phyloP scores from a whole-genome alignment of 2,888 invertebrate species.

The Dioctria rufipes region DNA sequence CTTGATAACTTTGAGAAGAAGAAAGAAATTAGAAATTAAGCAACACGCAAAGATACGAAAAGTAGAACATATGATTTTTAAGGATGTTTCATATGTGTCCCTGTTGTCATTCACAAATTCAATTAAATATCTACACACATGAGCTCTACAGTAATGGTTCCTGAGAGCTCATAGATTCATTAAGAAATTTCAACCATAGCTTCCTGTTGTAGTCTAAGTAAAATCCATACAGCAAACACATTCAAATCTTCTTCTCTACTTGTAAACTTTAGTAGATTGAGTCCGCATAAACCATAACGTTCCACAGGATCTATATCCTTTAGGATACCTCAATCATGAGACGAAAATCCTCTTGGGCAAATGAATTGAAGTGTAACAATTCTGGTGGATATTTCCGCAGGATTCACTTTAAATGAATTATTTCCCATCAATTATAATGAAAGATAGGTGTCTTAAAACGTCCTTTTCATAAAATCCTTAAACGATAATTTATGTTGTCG shows the following conservation, averaged over 20 bases:
- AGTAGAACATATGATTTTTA: no score
- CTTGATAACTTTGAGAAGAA: no score
- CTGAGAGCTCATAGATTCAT: no score
- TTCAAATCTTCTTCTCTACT: neutral
- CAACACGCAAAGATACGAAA: no score
- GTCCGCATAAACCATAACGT: conserved; percentile 36
- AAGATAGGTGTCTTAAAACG: conserved; percentile 60
- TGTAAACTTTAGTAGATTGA: neutral
- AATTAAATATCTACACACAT: no score
- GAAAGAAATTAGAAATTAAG: no score
- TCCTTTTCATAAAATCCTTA: conserved; percentile 60
- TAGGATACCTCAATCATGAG: conserved; percentile 48
- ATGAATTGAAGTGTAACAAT: conserved; percentile 53
- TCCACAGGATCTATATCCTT: conserved; percentile 36
- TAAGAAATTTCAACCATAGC: neutral
- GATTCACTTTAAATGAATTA: conserved; percentile 60
- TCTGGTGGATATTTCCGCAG: conserved; percentile 51
- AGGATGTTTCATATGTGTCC: no score
- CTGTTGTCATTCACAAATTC: no score
- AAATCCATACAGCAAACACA: neutral
- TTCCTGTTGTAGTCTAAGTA: conserved; percentile 1
- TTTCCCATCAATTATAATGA: conserved; percentile 60
- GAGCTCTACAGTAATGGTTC: no score
- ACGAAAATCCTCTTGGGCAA: conserved; percentile 50
- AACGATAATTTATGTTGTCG: conserved; percentile 60